A percentile compares a stretch with the other conserved stretches of the same genome.
These are phyloP conservation scores for Phylloscopus trochiloides DNA, from an alignment of 2,113 vertebrate genomes.

Conservation along the genomic window DNA sequence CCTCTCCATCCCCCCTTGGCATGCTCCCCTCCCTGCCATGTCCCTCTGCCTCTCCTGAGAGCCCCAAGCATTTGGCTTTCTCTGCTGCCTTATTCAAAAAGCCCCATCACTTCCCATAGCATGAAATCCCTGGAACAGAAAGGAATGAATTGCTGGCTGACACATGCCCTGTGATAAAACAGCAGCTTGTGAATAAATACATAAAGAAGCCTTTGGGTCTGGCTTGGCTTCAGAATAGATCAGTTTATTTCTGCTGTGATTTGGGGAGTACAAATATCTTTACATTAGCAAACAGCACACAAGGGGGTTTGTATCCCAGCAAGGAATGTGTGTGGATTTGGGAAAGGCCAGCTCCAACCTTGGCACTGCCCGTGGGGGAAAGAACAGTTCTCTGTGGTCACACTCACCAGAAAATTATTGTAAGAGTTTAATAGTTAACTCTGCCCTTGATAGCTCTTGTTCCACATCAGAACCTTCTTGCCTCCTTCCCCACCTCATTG, in stretches of 20 bases:
- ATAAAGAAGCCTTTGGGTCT: background rate
- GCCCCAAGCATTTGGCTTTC: background rate
- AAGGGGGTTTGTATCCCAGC: accelerated
- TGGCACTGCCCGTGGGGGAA: background rate
- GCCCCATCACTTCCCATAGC: background rate
- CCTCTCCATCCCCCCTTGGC: background rate
- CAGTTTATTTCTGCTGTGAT: background rate
- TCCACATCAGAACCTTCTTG: background rate
- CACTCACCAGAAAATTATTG: background rate
- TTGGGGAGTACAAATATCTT: background rate
- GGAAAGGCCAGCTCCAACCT: background rate
- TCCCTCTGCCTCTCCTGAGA: background rate
- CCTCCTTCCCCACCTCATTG: background rate
- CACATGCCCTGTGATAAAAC: background rate
- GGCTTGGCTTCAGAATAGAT: background rate
- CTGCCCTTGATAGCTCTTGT: background rate
- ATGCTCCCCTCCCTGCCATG: background rate
- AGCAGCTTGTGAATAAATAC: background rate
- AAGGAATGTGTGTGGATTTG: background rate
- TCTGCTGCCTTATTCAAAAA: background rate
- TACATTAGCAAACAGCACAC: background rate
- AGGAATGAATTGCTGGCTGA: background rate
- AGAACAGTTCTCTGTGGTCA: background rate
- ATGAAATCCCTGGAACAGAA: background rate
- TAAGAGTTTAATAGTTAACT: background rate